These are phyloP conservation scores for Macquaria australasica DNA, from an alignment of 2,113 vertebrate species.

Conservation along the genomic window DNA sequence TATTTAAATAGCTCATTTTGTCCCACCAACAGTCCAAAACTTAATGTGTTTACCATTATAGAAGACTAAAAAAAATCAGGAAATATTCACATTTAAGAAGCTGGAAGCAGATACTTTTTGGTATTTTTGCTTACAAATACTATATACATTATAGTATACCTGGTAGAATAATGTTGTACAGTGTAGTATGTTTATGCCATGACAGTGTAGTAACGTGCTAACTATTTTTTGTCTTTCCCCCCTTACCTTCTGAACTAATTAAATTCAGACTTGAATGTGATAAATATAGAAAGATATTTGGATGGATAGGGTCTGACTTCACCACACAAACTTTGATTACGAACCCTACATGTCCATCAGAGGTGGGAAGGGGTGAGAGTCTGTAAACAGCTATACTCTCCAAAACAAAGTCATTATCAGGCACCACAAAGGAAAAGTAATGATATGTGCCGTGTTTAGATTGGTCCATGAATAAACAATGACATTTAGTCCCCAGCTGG, in stretches of 20 bases:
- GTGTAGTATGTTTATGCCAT: background rate
- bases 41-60: background rate
- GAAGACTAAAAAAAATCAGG: background rate
- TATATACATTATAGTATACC: too few species aligned
- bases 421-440: conserved; percentile 33
- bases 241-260: background rate
- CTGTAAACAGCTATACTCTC: background rate
- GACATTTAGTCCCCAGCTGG: conserved; percentile 65
- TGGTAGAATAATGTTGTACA: background rate
- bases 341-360: background rate
- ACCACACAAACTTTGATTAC: background rate
- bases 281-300: background rate
- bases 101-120: background rate
- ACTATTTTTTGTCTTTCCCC: background rate
- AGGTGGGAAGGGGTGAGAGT: background rate
- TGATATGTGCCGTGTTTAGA: conserved; percentile 33
- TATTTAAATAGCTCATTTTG: background rate
- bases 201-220: background rate
- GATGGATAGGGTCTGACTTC: background rate
- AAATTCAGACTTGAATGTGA: background rate
- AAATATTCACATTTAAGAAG: background rate
- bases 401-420: conserved; percentile 40
- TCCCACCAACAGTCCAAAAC: too few species aligned
- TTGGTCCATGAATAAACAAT: conserved; percentile 70
- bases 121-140: background rate